Conservation (phyloP, 1,140 invertebrate species). For the Galleria mellonella region DNA sequence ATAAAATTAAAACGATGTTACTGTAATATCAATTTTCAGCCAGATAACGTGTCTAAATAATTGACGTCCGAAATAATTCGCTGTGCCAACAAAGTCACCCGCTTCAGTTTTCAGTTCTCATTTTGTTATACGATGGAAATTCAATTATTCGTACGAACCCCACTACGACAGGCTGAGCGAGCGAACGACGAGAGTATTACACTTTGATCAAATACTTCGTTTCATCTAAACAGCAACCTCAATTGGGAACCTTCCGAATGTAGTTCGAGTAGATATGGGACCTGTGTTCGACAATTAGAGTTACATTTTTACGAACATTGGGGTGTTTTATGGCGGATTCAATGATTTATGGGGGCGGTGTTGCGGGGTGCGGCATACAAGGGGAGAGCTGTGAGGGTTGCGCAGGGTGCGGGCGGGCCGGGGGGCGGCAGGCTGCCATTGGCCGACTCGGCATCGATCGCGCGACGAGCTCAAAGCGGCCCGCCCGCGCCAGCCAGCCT, state of each 20-base stretch:
- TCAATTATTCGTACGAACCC: conserved; percentile 66
- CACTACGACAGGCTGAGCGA: conserved; percentile 41
- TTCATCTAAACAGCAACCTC: conserved; percentile 40
- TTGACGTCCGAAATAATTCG: conserved; percentile 67
- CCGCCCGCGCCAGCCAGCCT: conserved; percentile 67
- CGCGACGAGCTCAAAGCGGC: conserved; percentile 53
- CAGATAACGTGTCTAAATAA: conserved; percentile 65
- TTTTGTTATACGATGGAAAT: conserved; percentile 71
- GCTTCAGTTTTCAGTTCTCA: conserved; percentile 70
- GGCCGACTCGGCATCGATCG: conserved; percentile 70
- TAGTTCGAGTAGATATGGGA: conserved; percentile 51
- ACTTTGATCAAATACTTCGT: conserved; percentile 55
- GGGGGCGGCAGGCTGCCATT: conserved; percentile 64
- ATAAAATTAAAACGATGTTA: conserved; percentile 37
- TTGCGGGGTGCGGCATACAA: conserved; percentile 32
- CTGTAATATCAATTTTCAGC: conserved; percentile 57
- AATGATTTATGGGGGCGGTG: conserved; percentile 71
- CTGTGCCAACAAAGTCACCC: conserved; percentile 66
- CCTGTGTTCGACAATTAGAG: conserved; percentile 62
- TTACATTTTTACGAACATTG: conserved; percentile 70
- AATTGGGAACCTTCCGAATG: conserved; percentile 26
- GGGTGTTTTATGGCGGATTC: conserved; percentile 70
- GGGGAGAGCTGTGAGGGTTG: conserved; percentile 10
- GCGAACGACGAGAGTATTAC: conserved; percentile 33
- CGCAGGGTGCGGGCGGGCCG: conserved; percentile 21